Conservation (phyloP, 2,113 vertebrate genomes). For the Neotoma lepida region DNA sequence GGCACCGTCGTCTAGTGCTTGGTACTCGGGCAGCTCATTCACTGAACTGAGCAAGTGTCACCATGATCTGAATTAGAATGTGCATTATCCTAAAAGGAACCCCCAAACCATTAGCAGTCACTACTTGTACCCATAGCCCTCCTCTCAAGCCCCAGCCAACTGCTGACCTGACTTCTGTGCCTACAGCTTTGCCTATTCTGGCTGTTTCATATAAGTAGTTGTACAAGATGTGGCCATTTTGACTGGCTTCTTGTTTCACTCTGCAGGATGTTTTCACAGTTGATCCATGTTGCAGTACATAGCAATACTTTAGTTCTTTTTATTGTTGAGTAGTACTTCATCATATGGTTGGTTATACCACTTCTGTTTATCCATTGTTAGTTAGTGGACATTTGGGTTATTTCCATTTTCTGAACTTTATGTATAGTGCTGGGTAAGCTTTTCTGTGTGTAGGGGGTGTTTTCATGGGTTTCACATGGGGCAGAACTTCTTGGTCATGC, state of each 20-base stretch:
- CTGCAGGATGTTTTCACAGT: not conserved
- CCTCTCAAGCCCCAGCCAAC: not conserved
- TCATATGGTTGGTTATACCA: not conserved
- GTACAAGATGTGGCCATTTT: not conserved
- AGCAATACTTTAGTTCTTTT: not conserved
- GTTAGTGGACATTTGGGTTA: not conserved
- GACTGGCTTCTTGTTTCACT: not conserved
- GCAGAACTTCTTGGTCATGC: not conserved
- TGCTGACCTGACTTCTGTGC: not conserved
- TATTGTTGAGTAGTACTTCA: not conserved
- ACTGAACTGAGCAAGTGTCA: not conserved
- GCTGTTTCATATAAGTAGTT: not conserved
- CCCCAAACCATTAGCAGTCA: too few species aligned
- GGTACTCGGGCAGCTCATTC: not conserved
- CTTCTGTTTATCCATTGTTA: not conserved
- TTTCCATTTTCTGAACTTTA: not conserved
- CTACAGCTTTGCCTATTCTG: not conserved
- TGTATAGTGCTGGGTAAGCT: not conserved
- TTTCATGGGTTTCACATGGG: slow-evolving; percentile 1
- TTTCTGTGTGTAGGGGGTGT: not conserved
- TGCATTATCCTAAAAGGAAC: not conserved
- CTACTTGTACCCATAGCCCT: not conserved
- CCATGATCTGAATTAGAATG: not conserved
- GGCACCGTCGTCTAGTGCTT: not conserved
- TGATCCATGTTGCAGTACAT: not conserved